Conservation (phyloP, 2,888 invertebrate genomes). For the Lapara coniferarum region DNA sequence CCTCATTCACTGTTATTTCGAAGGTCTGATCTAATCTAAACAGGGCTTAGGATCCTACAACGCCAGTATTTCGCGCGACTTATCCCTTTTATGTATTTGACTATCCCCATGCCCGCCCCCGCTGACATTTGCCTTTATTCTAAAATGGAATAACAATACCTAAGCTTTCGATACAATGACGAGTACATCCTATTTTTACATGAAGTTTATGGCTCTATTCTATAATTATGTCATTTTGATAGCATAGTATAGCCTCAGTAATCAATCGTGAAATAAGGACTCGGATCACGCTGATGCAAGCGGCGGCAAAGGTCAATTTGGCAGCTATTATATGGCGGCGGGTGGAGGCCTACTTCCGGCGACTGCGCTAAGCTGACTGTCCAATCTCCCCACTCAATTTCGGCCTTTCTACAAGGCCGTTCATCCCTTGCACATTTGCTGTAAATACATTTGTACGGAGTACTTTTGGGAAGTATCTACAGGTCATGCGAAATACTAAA, state of each 20-base stretch:
- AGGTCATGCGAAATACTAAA: too few species aligned
- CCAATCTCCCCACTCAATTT: slow-evolving; percentile 78
- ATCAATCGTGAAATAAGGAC: slow-evolving; percentile 33
- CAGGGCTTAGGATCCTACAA: slow-evolving; percentile 82
- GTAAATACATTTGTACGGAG: slow-evolving; percentile 45
- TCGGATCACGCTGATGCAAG: slow-evolving; percentile 56
- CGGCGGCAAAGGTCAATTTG: slow-evolving; percentile 72
- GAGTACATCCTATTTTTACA: slow-evolving; percentile 49
- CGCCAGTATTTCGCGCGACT: slow-evolving; percentile 79
- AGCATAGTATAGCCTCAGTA: not conserved
- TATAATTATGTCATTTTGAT: slow-evolving; percentile 25
- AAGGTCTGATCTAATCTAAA: slow-evolving; percentile 84
- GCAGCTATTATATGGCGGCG: slow-evolving; percentile 80
- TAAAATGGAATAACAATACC: slow-evolving; percentile 77
- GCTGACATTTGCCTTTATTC: slow-evolving; percentile 72
- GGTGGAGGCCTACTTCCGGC: slow-evolving; percentile 82
- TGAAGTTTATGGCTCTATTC: not conserved
- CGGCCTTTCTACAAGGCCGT: slow-evolving; percentile 70
- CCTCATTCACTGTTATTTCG: slow-evolving; percentile 84
- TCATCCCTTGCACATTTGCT: slow-evolving; percentile 60
- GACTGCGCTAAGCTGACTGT: slow-evolving; percentile 79
- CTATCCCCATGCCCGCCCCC: slow-evolving; percentile 70
- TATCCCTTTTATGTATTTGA: slow-evolving; percentile 81
- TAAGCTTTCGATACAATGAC: slow-evolving; percentile 71
- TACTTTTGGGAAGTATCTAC: not conserved